Percentiles rank a stretch among this genome's conserved stretches.
phyloP scores from a whole-genome alignment of 2,113 vertebrate genomes.

The Aythya baeri region DNA sequence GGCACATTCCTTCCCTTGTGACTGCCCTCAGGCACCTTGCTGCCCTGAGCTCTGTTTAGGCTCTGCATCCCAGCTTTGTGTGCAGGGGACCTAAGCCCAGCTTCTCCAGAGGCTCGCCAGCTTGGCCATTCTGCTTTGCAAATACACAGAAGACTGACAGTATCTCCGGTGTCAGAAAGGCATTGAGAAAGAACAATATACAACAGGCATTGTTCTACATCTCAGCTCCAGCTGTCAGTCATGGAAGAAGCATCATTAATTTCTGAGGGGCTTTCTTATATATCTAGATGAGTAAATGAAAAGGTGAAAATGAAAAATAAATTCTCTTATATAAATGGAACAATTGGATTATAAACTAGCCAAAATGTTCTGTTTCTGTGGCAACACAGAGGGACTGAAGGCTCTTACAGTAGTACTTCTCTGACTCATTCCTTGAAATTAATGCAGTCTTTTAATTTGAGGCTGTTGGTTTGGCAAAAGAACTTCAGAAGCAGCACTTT shows the following conservation, averaged over 20 bases:
- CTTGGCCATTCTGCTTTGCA: not conserved
- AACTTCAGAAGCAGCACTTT: slow-evolving; percentile 66
- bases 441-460: slow-evolving; percentile 68
- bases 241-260: slow-evolving; percentile 14
- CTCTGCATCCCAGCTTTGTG: not conserved
- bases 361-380: slow-evolving; percentile 57
- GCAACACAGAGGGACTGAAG: slow-evolving; percentile 42
- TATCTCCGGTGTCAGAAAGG: not conserved
- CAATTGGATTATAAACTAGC: slow-evolving; percentile 61
- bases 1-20: rapidly evolving
- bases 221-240: not conserved
- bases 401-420: slow-evolving; percentile 38
- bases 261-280: slow-evolving; percentile 29
- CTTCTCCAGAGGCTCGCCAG: not conserved
- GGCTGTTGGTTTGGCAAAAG: slow-evolving; percentile 45
- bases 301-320: slow-evolving; percentile 63
- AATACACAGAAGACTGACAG: not conserved
- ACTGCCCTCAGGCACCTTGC: not conserved
- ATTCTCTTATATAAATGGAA: slow-evolving; percentile 39
- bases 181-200: not conserved
- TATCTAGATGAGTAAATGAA: slow-evolving; percentile 40
- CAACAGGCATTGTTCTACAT: not conserved
- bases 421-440: slow-evolving; percentile 67
- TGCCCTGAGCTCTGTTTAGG: not conserved
- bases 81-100: not conserved